These are phyloP conservation scores for Babyrousa celebensis DNA, from an alignment of 2,797 vertebrate genomes.

Conservation along the genomic window DNA sequence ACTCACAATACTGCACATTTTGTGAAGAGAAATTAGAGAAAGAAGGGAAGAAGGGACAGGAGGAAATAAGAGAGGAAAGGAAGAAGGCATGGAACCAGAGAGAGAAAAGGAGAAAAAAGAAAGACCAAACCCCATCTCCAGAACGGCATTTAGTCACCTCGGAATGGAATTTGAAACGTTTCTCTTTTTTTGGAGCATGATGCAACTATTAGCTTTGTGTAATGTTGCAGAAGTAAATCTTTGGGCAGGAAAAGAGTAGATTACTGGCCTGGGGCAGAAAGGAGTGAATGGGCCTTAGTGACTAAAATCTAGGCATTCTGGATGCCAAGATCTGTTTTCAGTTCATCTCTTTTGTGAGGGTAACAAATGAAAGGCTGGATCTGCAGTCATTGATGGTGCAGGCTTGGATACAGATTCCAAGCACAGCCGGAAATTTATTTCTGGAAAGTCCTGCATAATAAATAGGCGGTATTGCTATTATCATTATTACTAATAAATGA, in stretches of 20 bases:
- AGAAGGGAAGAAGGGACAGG: too few species aligned
- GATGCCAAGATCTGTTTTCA: constrained; percentile 9
- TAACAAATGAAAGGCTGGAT: background rate
- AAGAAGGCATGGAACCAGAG: background rate
- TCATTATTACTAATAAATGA: constrained; percentile 63
- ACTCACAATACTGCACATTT: background rate
- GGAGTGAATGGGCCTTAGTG: constrained; percentile 31
- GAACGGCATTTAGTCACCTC: background rate
- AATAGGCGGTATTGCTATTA: constrained; percentile 36
- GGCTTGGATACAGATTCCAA: constrained; percentile 11
- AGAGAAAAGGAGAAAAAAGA: background rate
- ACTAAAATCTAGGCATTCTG: constrained; percentile 31
- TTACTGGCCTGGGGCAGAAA: background rate
- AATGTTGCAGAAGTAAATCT: background rate
- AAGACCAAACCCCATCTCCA: background rate
- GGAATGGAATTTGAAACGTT: background rate
- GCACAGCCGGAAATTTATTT: constrained; percentile 60
- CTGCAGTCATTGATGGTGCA: constrained; percentile 13
- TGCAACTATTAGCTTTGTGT: background rate
- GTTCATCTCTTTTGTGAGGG: constrained; percentile 61
- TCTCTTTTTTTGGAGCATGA: background rate
- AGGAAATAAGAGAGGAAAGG: background rate
- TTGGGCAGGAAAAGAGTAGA: background rate
- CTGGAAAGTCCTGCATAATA: constrained; percentile 21
- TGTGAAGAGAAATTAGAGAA: background rate